These are phyloP conservation scores for Capreolus pygargus DNA, from an alignment of 2,113 vertebrate species.

Conservation along the genomic window DNA sequence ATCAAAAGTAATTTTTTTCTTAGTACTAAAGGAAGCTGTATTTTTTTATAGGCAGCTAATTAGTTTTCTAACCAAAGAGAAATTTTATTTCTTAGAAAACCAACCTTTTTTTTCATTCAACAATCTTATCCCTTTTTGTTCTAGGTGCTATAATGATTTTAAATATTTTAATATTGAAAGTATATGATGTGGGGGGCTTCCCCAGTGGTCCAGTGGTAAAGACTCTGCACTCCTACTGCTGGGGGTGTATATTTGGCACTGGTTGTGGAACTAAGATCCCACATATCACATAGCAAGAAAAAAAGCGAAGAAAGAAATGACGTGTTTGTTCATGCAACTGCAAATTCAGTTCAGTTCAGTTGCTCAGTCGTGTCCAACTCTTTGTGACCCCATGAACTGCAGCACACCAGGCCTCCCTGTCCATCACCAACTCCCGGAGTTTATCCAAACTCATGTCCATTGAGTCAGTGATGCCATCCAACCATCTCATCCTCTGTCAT, in stretches of 20 bases:
- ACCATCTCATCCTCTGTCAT: background rate
- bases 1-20: background rate
- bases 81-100: background rate
- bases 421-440: background rate
- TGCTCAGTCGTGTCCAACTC: background rate
- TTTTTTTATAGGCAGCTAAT: background rate
- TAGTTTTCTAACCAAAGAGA: slow-evolving; percentile 7
- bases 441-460: background rate
- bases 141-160: background rate
- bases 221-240: background rate
- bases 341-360: background rate
- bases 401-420: background rate
- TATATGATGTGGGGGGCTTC: background rate
- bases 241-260: background rate
- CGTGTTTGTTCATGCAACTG: background rate
- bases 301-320: too few relatives aligned
- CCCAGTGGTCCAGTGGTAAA: background rate
- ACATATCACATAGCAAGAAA: background rate
- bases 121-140: background rate
- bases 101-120: background rate
- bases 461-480: background rate
- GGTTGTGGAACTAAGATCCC: background rate
- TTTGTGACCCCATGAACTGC: background rate
- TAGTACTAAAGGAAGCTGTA: background rate
- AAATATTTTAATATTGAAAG: slow-evolving; percentile 32